Conservation (phyloP, 2,888 invertebrate genomes). For the Girardia tigrina region DNA sequence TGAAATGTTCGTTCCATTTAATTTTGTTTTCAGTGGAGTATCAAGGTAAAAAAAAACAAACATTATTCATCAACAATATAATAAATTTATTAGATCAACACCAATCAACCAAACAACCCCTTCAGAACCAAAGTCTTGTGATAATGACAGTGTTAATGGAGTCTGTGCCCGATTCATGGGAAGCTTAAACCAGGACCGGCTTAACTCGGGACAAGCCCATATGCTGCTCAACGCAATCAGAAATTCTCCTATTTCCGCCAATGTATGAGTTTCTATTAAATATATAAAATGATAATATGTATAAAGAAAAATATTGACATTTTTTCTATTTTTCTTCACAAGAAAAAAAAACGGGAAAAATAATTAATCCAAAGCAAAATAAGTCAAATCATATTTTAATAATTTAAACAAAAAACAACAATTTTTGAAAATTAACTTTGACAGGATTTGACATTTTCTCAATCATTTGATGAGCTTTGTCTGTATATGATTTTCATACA, state of each 20-base stretch:
- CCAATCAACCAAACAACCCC: not conserved
- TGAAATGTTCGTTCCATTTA: slow-evolving; percentile 14
- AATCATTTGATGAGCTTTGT: slow-evolving; percentile 18
- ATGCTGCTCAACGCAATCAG: not conserved
- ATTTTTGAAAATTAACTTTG: slow-evolving; percentile 14
- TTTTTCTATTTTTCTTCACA: not conserved
- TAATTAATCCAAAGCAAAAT: slow-evolving; percentile 16
- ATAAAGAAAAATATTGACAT: not conserved
- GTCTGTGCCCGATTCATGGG: slow-evolving; percentile 3
- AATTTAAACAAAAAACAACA: not conserved
- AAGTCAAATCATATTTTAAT: not conserved
- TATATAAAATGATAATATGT: not conserved
- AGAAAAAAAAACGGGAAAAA: not conserved
- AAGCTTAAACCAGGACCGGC: not conserved
- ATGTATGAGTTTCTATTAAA: not conserved
- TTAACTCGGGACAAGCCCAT: not conserved
- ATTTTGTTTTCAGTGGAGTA: slow-evolving; percentile 1
- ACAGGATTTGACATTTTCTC: slow-evolving; percentile 11
- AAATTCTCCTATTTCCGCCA: not conserved
- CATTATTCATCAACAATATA: not conserved
- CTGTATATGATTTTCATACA: not conserved
- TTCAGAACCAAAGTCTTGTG: slow-evolving; percentile 11
- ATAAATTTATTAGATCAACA: not conserved
- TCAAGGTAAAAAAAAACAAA: not conserved
- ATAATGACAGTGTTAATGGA: slow-evolving; percentile 6